phyloP scores from a whole-genome alignment of 92 coral and sea anemone species.

The Epizoanthus fatuus region DNA sequence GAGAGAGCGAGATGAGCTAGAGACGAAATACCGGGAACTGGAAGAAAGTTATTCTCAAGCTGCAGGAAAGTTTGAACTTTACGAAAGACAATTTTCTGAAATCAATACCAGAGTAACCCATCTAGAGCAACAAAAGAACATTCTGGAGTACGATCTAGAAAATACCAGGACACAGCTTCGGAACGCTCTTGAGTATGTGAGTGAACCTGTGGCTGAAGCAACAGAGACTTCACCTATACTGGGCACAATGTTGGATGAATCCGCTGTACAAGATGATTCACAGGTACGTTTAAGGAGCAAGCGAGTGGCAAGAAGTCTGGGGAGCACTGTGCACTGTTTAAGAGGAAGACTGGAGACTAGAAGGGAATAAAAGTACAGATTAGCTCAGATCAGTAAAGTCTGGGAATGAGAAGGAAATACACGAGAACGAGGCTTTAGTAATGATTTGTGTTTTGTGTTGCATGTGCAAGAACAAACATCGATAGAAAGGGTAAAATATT shows the following conservation, averaged over 20 bases:
- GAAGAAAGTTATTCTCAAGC: constrained; percentile 18
- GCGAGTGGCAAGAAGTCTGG: neutral
- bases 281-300: constrained; percentile 55
- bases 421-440: constrained; percentile 40
- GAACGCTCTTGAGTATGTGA: constrained; percentile 27
- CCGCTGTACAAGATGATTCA: constrained; percentile 26
- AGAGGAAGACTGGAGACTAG: constrained; percentile 9
- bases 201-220: neutral
- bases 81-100: constrained; percentile 46
- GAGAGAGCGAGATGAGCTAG: constrained; percentile 10
- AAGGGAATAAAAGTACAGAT: neutral
- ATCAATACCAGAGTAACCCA: constrained; percentile 46
- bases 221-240: neutral
- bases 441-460: neutral
- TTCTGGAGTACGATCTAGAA: constrained; percentile 66
- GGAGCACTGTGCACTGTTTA: neutral
- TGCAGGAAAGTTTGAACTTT: constrained; percentile 30
- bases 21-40: constrained; percentile 29
- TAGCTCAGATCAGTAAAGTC: neutral
- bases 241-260: neutral
- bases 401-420: constrained; percentile 9
- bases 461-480: neutral
- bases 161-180: constrained; percentile 39
- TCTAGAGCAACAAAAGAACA: constrained; percentile 67
- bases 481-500: too few species aligned